Conservation (phyloP, 2,888 invertebrate genomes). For the Amphipoea lucens region DNA sequence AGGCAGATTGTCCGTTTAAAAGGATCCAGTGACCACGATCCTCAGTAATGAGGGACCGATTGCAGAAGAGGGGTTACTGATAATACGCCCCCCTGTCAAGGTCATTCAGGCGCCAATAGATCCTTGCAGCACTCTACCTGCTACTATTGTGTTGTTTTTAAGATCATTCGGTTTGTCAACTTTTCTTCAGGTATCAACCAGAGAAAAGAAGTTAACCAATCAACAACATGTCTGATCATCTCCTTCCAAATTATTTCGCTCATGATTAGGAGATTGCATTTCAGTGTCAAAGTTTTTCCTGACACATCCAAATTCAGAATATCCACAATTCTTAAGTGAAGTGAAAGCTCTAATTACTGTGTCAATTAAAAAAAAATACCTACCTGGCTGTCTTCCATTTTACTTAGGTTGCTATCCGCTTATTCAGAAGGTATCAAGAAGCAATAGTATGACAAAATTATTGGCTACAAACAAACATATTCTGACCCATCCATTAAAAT, state of each 20-base stretch:
- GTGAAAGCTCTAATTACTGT: neutral
- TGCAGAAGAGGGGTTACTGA: no score
- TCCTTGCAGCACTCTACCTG: neutral
- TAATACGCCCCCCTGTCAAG: neutral
- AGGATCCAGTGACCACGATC: no score
- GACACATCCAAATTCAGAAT: neutral
- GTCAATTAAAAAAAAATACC: neutral
- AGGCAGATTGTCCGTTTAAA: no score
- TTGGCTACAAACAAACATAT: neutral
- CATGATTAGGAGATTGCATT: neutral
- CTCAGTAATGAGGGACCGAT: no score
- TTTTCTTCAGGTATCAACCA: neutral
- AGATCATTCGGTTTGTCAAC: neutral
- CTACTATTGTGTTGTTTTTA: neutral
- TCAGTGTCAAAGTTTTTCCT: neutral
- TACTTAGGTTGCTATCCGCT: neutral
- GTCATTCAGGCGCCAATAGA: neutral
- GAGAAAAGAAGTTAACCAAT: neutral
- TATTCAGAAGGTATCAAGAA: neutral
- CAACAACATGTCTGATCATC: neutral
- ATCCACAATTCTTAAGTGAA: neutral
- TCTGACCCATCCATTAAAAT: neutral
- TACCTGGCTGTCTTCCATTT: neutral
- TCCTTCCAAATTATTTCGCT: neutral
- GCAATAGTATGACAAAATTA: neutral